Conservation (phyloP, 2,888 invertebrate species). For the Papilio protenor region DNA sequence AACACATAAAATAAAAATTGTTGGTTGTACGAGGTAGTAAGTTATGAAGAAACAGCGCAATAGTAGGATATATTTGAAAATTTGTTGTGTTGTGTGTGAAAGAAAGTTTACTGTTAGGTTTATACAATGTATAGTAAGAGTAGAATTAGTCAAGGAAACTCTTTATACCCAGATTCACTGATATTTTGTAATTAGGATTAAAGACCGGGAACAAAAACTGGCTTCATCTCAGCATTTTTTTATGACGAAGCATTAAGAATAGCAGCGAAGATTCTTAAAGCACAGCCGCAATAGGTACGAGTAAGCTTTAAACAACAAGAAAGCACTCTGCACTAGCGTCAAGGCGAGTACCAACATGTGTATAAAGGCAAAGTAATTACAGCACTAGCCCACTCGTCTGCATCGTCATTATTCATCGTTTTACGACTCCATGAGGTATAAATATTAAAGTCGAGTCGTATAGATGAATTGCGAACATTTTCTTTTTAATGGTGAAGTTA, state of each 20-base stretch:
- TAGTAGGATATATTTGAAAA: neutral
- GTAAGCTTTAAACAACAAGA: conserved; percentile 76
- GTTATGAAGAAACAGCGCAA: neutral
- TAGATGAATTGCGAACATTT: conserved; percentile 84
- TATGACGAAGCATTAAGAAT: conserved; percentile 64
- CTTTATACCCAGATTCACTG: too few relatives aligned
- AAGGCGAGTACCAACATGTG: conserved; percentile 57
- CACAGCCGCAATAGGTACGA: conserved; percentile 71
- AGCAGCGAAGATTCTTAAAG: conserved; percentile 67
- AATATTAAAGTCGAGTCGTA: conserved; percentile 83
- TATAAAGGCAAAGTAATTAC: conserved; percentile 82
- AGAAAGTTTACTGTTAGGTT: neutral
- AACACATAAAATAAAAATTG: neutral
- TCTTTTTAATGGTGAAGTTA: conserved; percentile 82
- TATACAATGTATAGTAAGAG: neutral
- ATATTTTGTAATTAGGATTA: conserved; percentile 32
- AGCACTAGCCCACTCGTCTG: conserved; percentile 81
- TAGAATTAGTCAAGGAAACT: neutral
- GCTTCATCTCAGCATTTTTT: conserved; percentile 68
- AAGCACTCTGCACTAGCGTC: conserved; percentile 59
- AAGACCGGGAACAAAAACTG: conserved; percentile 56
- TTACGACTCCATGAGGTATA: conserved; percentile 84
- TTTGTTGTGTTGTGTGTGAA: neutral
- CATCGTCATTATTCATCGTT: conserved; percentile 84
- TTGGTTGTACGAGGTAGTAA: neutral